Conservation (phyloP, 2,888 invertebrate species). For the Mesoligia furuncula region DNA sequence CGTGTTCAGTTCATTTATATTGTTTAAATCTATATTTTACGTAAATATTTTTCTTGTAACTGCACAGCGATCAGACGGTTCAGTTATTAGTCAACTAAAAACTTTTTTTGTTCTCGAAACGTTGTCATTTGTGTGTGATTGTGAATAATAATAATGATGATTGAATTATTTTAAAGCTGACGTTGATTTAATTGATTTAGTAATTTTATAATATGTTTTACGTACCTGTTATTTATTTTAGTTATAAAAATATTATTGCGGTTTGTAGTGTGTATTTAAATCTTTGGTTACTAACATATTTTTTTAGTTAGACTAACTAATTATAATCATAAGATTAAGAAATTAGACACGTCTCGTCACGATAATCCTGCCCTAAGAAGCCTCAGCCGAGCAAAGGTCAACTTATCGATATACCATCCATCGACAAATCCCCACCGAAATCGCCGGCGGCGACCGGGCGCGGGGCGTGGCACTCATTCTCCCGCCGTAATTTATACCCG, state of each 20-base stretch:
- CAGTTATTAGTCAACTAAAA: background rate
- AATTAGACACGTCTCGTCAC: background rate
- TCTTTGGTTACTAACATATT: too few relatives aligned
- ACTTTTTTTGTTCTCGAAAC: background rate
- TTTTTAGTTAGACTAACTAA: too few relatives aligned
- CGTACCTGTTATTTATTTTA: too few relatives aligned
- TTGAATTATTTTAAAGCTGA: too few relatives aligned
- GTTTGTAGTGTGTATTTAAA: too few relatives aligned
- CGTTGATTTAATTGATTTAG: too few relatives aligned
- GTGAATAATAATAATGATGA: background rate
- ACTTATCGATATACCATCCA: slow-evolving; percentile 32
- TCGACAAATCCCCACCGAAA: slow-evolving; percentile 70
- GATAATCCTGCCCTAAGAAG: too few relatives aligned
- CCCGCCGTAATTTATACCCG: slow-evolving; percentile 87
- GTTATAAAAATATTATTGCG: too few relatives aligned
- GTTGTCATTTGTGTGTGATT: background rate
- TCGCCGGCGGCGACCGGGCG: slow-evolving; percentile 77
- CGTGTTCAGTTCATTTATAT: background rate
- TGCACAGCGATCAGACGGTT: background rate
- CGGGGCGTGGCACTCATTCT: slow-evolving; percentile 86
- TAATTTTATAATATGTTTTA: too few relatives aligned
- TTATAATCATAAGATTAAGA: background rate
- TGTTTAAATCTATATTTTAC: background rate
- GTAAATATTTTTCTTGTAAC: background rate
- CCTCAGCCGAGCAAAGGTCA: background rate